Base-by-base conservation (phyloP, 2,888 invertebrate species). In the Lochmaea capreae region DNA sequence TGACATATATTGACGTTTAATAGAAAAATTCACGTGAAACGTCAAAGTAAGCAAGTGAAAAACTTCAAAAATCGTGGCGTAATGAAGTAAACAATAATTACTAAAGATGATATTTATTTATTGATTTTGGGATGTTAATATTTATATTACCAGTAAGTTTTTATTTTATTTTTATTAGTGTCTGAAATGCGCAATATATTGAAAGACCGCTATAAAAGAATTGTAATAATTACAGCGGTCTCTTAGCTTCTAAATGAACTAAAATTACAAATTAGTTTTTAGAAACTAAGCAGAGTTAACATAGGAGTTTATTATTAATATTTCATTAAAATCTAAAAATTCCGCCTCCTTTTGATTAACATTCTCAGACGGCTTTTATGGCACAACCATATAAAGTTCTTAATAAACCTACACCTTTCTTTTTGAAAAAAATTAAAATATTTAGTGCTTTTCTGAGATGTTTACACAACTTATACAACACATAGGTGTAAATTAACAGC, bases 401-500 rank as follows among this genome's bases (percentile, higher is more conserved):
- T 59, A 59, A 59, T 59, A 33, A 59, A 59, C 59, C n/a, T 33
- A 59, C 59, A 59, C 59, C 59, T 59, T 65, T 49, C 65, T 49
- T 65, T 65, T 33, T 26, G 26, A 68, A 39, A 46, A 46, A 69
- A 52, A 59, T 52, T 69, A 65, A 71, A 71, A 71, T 71, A 71
- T 71, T 65, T 65, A 71, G 54, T 78, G 78, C 78, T 80, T 76
- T 78, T 78, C 72, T 74, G 65, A 67, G 67, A 71, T 67, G 71
- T 77, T 80, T 71, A 58, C 71, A 57, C 42, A 42, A 71, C 43
- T 71, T 58, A 71, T 58, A 57, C 49, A 75, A 77, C 81, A 79
- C 78, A 49, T 71, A 73, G 46, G 74, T 80, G 81, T 75, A 77
- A 81, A 79, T 78, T 79, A 77, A 79, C 73, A 71, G 77, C 73